Conservation (phyloP, 2,888 invertebrate species). For the Ophion ellenae region DNA sequence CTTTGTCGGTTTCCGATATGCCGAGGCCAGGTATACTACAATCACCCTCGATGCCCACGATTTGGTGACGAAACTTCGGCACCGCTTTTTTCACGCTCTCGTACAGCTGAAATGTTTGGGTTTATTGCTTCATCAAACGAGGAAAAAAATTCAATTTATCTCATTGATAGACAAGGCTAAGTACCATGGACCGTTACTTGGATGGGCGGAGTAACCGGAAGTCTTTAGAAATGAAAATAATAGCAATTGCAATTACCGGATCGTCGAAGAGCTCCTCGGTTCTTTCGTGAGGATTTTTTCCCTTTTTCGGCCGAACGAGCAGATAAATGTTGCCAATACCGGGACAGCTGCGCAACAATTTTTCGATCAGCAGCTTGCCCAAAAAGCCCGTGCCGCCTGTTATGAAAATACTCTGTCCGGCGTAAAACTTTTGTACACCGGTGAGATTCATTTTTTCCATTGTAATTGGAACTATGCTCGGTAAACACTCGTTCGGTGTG, state of each 20-base stretch:
- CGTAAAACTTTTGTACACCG: slow-evolving; percentile 85
- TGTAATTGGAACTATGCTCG: slow-evolving; percentile 66
- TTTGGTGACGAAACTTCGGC: slow-evolving; percentile 87
- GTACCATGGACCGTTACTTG: too few species aligned
- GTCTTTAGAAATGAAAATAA: background rate
- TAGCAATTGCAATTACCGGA: slow-evolving; percentile 73
- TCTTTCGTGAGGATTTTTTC: slow-evolving; percentile 84
- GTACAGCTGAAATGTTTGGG: slow-evolving; percentile 84
- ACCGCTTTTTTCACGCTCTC: slow-evolving; percentile 85
- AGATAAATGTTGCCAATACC: slow-evolving; percentile 86
- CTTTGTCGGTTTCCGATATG: slow-evolving; percentile 85
- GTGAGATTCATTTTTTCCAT: slow-evolving; percentile 73
- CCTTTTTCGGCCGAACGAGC: slow-evolving; percentile 86
- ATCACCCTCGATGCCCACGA: slow-evolving; percentile 86
- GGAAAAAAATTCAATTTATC: background rate
- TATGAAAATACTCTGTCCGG: slow-evolving; percentile 85
- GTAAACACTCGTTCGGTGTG: slow-evolving; percentile 74
- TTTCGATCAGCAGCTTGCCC: slow-evolving; percentile 89
- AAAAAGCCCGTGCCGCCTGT: slow-evolving; percentile 89
- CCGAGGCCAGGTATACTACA: slow-evolving; percentile 87
- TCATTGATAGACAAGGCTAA: background rate
- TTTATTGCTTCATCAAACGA: background rate
- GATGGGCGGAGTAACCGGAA: too few species aligned
- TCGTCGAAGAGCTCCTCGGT: slow-evolving; percentile 85
- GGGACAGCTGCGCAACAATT: slow-evolving; percentile 87